Base-by-base conservation (phyloP, 2,888 invertebrate species). In the Mesodorylaimus sp. region DNA sequence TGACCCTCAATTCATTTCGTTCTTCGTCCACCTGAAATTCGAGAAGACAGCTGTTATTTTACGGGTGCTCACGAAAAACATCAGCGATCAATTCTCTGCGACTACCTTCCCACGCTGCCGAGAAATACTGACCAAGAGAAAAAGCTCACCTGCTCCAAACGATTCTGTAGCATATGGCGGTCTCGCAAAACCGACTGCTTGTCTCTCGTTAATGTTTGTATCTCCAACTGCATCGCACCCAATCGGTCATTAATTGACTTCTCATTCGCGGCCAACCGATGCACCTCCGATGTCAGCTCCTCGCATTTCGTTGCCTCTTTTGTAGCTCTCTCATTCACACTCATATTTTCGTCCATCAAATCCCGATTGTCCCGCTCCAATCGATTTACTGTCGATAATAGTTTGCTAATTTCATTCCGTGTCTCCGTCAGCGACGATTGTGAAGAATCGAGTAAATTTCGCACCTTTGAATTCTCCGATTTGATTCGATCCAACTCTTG, bases 401-500 rank as follows among this genome's bases (percentile, higher is more conserved):
- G 16, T 10, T 32, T 16, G 32, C 16, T 16, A 7, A 16, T 16
- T 16, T 32, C n/a, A n/a, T 32, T 32, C 16, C 32, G 7, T 32
- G 16, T 32, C 32, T 32, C 16, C 32, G 32, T 7, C 32, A 32
- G 16, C 32, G 32, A 32, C 10, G 16, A 32, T 10, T 16, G 7
- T 32, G 32, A 32, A 7, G 32, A 32, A 32, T 32, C 16, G 10
- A 32, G 32, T 32, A 7, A 32, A 25, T 47, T 45, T 47, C 48
- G 39, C 24, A n/a, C n/a, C 24, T 47, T 26, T 24, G 44, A 24
- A 5, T 47, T 29, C 19, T 44, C 48, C 19, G 24, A 24, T 44
- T 47, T 47, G 3, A 44, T 29, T 26, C 48, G 41, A 44, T 47
- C 28, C 39, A 47, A 19, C 44, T 47, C 39, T 5, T 27, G 42